Percentiles rank a stretch among this genome's conserved stretches.
Conservation (phyloP, 2,888 invertebrate species). For the Callinectes sapidus region DNA sequence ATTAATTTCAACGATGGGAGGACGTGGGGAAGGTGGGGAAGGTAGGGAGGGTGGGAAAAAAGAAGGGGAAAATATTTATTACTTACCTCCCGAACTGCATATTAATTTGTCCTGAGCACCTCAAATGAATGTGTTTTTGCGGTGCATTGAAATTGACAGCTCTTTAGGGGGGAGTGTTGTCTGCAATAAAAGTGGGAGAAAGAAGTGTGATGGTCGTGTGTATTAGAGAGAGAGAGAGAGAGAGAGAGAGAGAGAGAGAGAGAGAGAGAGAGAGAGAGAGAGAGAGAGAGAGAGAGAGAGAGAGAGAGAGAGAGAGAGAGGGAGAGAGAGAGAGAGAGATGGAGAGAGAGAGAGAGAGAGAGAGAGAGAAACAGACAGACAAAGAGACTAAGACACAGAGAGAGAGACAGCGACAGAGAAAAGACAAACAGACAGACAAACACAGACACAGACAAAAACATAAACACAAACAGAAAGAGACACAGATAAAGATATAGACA, state of each 20-base stretch:
- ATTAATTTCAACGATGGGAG: not conserved
- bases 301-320: too few relatives aligned
- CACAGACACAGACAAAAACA: too few relatives aligned
- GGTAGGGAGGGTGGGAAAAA: not conserved
- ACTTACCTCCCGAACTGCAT: not conserved
- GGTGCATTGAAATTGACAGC: not conserved
- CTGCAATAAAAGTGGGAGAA: not conserved
- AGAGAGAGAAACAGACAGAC: too few relatives aligned
- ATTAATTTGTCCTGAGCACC: not conserved
- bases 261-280: constrained; percentile 21
- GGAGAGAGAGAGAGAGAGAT: too few relatives aligned
- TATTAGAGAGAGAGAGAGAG: not conserved
- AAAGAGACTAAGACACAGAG: too few relatives aligned
- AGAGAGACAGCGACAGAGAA: too few relatives aligned
- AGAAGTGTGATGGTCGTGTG: not conserved
- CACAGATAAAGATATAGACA: too few relatives aligned
- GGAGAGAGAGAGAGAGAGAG: too few relatives aligned
- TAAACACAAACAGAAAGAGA: too few relatives aligned
- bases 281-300: constrained; percentile 2
- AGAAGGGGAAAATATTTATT: not conserved
- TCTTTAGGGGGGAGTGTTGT: not conserved
- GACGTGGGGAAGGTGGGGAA: not conserved
- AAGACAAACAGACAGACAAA: too few relatives aligned
- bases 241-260: not conserved
- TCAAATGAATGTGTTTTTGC: not conserved